Evolutionary conservation across 2,797 vertebrate species (phyloP), one percentile per base, ranked within the genome.

Genomic region (Orientallactaga sibirica): DNA sequence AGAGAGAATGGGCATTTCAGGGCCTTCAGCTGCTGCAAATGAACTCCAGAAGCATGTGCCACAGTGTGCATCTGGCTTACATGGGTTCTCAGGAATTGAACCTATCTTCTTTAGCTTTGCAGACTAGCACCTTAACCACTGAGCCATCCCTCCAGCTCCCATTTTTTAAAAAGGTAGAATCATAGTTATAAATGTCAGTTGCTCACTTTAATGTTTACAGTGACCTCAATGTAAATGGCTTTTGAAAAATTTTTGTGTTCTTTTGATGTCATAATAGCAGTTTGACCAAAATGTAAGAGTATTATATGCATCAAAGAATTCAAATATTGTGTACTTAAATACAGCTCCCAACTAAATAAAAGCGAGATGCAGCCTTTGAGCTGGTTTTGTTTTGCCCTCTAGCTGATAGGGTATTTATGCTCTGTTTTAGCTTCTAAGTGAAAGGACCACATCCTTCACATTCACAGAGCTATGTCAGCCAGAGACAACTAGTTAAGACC

Each of bases 181-280:
- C 3, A 7, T 82, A 15, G 25, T 70, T 87, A n/a, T 81, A 68
- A 92, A 74, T 84, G 33, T 88, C n/a, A 89, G 0, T 24, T 81
- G 7, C 2, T 7, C 64, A 41, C 27, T 90, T 4, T 43, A 15
- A 22, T 91, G 11, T 88, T 93, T 84, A 43, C 12, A 85, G 1
- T 89, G 20, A 78, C 61, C 87, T 78, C 27, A 52, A 0, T 78
- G 66, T 92, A 92, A 90, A 37, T 55, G 75, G 18, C 37, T 94
- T 94, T 91, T 94, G 66, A 86, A 58, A 58, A 58, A 82, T 88
- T 94, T 94, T 67, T 92, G 37, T 66, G 24, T 92, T 82, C 74
- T 64, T 7, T 88, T 94, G 58, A 37, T 85, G 37, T 84, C 4
- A 16, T 68, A 58, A 29, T 71, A 90, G 52, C 76, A 80, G 55